Conservation (phyloP, 2,888 invertebrate species). For the Sphecodes monilicornis region DNA sequence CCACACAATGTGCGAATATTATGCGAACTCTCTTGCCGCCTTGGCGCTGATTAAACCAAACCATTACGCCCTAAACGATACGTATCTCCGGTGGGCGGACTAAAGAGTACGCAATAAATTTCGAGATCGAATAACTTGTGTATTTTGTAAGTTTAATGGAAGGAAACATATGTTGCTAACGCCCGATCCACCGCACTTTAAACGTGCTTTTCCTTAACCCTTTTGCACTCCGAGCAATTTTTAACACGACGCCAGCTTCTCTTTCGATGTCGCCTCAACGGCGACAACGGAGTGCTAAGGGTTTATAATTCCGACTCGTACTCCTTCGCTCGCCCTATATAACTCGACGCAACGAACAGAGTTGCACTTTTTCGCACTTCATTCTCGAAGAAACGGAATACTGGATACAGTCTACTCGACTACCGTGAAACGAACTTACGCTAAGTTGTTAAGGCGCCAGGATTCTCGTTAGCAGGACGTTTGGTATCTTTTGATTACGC, state of each 20-base stretch:
- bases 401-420: constrained; percentile 34
- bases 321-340: background rate
- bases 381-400: constrained; percentile 41
- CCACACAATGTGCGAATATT: constrained; percentile 22
- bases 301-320: background rate
- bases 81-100: background rate
- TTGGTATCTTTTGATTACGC: constrained; percentile 63
- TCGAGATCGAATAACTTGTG: background rate
- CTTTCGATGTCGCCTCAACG: no score
- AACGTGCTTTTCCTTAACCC: background rate
- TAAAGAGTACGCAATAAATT: background rate
- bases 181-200: background rate
- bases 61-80: constrained; percentile 10
- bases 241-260: no score
- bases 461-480: constrained; percentile 47
- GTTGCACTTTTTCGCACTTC: constrained; percentile 14
- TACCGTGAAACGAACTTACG: constrained; percentile 45
- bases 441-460: constrained; percentile 25
- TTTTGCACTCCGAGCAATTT: no score
- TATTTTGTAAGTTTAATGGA: background rate
- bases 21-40: background rate
- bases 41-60: constrained; percentile 23
- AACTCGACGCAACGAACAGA: background rate
- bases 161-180: background rate
- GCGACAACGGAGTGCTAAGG: no score